phyloP scores from a whole-genome alignment of 2,797 vertebrate genomes.

The Momotus momota region DNA sequence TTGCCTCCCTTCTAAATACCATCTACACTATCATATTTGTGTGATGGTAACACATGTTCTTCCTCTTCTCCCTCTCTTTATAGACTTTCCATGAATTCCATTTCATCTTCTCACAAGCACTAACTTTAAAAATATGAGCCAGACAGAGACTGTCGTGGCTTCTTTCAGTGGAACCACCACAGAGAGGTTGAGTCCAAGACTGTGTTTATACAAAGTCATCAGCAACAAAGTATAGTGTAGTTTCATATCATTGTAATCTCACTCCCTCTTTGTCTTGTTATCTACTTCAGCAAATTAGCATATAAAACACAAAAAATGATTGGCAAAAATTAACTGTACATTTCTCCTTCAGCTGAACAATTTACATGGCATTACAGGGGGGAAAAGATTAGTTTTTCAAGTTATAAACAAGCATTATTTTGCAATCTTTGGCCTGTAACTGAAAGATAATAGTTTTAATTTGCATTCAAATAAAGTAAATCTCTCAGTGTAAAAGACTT shows the following conservation, averaged over 20 bases:
- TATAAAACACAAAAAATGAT: conserved; percentile 39
- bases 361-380: conserved; percentile 12
- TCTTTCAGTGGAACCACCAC: background rate
- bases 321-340: conserved; percentile 55
- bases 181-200: background rate
- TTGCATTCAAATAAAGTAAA: conserved; percentile 80
- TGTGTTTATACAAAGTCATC: background rate
- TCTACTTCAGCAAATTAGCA: conserved; percentile 36
- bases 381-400: conserved; percentile 40
- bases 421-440: conserved; percentile 79
- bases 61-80: background rate
- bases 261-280: background rate
- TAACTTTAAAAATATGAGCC: background rate
- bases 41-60: background rate
- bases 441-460: conserved; percentile 78
- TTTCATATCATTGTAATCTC: conserved; percentile 24
- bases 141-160: background rate
- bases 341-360: conserved; percentile 58
- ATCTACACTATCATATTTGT: background rate
- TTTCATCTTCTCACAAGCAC: background rate
- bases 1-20: background rate
- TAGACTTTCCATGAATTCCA: background rate
- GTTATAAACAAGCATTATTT: conserved; percentile 67
- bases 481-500: conserved; percentile 72
- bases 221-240: background rate